Evolutionary conservation across 2,797 vertebrate species (phyloP), one percentile per base, ranked within the genome.

Genomic region (Pogoniulus pusillus): DNA sequence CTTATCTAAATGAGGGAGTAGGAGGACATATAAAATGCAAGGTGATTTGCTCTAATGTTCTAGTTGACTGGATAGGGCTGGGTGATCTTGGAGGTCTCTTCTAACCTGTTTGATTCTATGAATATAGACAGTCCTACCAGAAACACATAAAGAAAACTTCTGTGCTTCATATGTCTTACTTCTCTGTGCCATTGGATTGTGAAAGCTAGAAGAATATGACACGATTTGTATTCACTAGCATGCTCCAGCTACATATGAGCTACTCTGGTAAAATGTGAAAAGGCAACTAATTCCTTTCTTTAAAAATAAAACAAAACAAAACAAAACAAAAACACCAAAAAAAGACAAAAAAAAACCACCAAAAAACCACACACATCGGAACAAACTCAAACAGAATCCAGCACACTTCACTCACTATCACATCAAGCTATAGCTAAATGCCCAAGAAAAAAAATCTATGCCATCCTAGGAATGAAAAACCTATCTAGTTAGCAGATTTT

Each of bases 71-170:
- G n/a, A n/a, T n/a, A n/a, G n/a, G n/a, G n/a, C n/a, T n/a, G n/a
- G n/a, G n/a, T n/a, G n/a, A n/a, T n/a, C n/a, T n/a, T n/a, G n/a
- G n/a, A n/a, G n/a, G n/a, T n/a, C n/a, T n/a, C n/a, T n/a, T n/a
- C n/a, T n/a, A n/a, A n/a, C n/a, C n/a, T n/a, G n/a, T n/a, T n/a
- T n/a, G n/a, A n/a, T n/a, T n/a, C n/a, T n/a, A n/a, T n/a, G n/a
- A n/a, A n/a, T 23, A 9, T 12, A 43, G 11, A 9, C 54, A 70
- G 58, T 62, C 6, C 11, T 39, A 45, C 32, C 7, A 23, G 5
- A 53, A 3, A 37, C 8, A 53, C 3, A 34, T 2, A 57, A 1
- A 43, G 3, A 5, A 65, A 53, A 62, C 0, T 7, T 37, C 16
- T 10, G 37, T 60, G 10, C 69, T 55, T 29, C 8, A 23, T 69